Conservation (phyloP, 2,888 invertebrate species). For the Andrena haemorrhoa region DNA sequence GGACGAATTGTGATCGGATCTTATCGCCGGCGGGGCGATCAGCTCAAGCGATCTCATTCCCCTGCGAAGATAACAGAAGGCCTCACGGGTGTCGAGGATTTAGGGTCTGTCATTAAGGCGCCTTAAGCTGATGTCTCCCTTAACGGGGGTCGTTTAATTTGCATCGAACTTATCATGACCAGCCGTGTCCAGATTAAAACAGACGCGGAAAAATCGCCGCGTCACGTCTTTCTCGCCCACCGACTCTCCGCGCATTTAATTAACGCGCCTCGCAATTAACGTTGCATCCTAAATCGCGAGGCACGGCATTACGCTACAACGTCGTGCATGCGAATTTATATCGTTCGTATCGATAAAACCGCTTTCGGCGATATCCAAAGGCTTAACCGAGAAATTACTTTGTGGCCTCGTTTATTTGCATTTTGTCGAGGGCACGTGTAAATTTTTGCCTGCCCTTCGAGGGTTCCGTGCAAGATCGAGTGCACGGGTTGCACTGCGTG, state of each 20-base stretch:
- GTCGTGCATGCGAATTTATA: background rate
- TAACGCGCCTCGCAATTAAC: slow-evolving; percentile 21
- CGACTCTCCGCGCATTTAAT: slow-evolving; percentile 34
- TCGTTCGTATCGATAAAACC: slow-evolving; percentile 1
- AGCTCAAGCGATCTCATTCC: slow-evolving; percentile 49
- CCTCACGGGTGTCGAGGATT: slow-evolving; percentile 45
- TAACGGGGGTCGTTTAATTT: slow-evolving; percentile 63
- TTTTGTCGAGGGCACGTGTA: background rate
- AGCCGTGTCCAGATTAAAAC: slow-evolving; percentile 37
- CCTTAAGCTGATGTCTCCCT: slow-evolving; percentile 63
- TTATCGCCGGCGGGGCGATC: slow-evolving; percentile 46
- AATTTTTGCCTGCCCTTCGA: background rate
- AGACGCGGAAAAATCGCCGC: slow-evolving; percentile 42
- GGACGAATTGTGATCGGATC: slow-evolving; percentile 45
- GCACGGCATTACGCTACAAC: background rate
- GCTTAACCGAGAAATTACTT: slow-evolving; percentile 1
- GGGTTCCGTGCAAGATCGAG: no score
- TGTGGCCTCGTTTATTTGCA: slow-evolving; percentile 1
- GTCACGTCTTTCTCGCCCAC: slow-evolving; percentile 27
- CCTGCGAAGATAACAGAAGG: slow-evolving; percentile 41
- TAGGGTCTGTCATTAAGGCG: slow-evolving; percentile 61
- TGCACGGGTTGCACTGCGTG: no score
- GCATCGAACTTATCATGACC: slow-evolving; percentile 52
- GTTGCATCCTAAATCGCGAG: slow-evolving; percentile 12
- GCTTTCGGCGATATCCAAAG: background rate